phyloP scores from a whole-genome alignment of 1,140 invertebrate genomes.

The Procambarus virginalis region DNA sequence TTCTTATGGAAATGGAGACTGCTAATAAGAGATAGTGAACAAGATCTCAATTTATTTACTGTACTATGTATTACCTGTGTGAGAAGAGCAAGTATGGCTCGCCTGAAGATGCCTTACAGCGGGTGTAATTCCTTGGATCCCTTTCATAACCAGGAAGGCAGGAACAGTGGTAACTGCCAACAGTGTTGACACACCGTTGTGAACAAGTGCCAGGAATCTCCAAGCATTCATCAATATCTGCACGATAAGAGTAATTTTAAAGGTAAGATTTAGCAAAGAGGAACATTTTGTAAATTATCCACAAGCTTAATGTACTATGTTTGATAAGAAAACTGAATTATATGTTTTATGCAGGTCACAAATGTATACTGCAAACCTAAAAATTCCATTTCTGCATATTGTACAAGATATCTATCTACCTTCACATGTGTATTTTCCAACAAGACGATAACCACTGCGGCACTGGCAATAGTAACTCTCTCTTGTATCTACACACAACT shows the following conservation, averaged over 20 bases:
- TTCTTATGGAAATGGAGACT: too few species aligned
- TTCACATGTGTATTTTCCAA: constrained; percentile 85
- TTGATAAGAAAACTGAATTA: too few species aligned
- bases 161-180: constrained; percentile 87
- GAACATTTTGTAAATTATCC: neutral
- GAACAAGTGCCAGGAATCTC: constrained; percentile 84
- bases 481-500: constrained; percentile 85
- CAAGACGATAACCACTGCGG: constrained; percentile 82
- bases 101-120: constrained; percentile 74
- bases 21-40: too few species aligned
- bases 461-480: constrained; percentile 87
- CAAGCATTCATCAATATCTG: constrained; percentile 87
- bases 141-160: constrained; percentile 86
- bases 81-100: constrained; percentile 83
- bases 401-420: constrained; percentile 78
- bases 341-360: too few species aligned
- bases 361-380: too few species aligned
- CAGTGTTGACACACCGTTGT: constrained; percentile 88
- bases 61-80: constrained; percentile 7
- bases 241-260: constrained; percentile 17
- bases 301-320: neutral
- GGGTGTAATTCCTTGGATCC: constrained; percentile 80
- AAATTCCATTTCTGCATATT: neutral
- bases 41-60: too few species aligned
- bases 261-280: neutral